Base-by-base conservation (phyloP, 2,113 vertebrate genomes). In the Seriola rivoliana region DNA sequence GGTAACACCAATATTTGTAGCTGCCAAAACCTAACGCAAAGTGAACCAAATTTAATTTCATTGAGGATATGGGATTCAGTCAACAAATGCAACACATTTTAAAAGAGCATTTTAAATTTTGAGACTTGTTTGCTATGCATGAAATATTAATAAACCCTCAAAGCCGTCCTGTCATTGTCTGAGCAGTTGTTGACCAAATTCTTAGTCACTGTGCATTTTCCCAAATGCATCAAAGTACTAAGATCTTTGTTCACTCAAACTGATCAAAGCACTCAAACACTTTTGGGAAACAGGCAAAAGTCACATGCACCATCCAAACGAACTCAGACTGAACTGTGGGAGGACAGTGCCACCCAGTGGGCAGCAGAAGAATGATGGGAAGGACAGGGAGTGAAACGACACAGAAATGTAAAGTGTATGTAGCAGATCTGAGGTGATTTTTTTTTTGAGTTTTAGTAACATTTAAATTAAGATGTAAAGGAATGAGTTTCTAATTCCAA, bases 281-380 rank as follows among this genome's bases (percentile, higher is more conserved):
- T 69, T 91, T 71, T 68, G 84, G 79, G 75, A 78, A 91, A 89
- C 19, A 36, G 40, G 14, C 62, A 88, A 54, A 78, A 70, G 46
- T 54, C 38, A 64, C 91, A 90, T 89, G 93, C 89, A 86, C 79
- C 78, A 74, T 66, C 67, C 25, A 75, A 81, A 67, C 67, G 16
- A 40, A 34, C 19, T 69, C 23, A 62, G 52, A 23, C 34, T 80
- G 50, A 88, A 79, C 16, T 66, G 48, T 80, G 11, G 71, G 48
- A 80, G 25, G 75, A 93, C 75, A 90, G 82, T 75, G 78, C 85
- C 85, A 84, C 78, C 76, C 82, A 83, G 91, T 85, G 91, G 85
- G 54, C 60, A 87, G 48, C 21, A 66, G 57, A 63, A 75, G 58
- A 80, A 57, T 40, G 11, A 67, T 8, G 11, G n/a, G 44, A 64